Percentiles rank a stretch among this genome's conserved stretches.
Evolutionary conservation across 1,140 invertebrate species (phyloP).

Genomic region (Liolophura sinensis): DNA sequence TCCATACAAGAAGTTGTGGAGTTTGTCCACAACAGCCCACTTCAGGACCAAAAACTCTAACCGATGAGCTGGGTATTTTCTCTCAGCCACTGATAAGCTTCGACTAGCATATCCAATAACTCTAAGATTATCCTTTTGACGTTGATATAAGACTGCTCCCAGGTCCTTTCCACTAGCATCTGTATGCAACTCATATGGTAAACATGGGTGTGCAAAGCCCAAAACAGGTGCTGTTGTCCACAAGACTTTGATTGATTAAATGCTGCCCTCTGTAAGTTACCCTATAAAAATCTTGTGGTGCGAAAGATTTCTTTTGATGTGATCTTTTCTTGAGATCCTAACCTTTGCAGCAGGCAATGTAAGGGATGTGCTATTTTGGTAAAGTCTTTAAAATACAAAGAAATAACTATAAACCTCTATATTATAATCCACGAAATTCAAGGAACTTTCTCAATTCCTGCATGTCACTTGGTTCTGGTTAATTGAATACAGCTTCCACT

Average conservation of each 20-base stretch:
- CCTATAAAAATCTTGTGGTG: too few relatives aligned
- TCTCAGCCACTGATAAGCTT: slow-evolving; percentile 12
- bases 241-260: too few relatives aligned
- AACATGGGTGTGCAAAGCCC: too few relatives aligned
- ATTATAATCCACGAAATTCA: slow-evolving; percentile 36
- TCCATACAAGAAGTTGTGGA: slow-evolving; percentile 20
- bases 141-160: slow-evolving; percentile 35
- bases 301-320: too few relatives aligned
- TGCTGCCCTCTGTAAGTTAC: too few relatives aligned
- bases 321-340: too few relatives aligned
- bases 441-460: slow-evolving; percentile 44
- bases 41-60: slow-evolving; percentile 19
- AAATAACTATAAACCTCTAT: too few relatives aligned
- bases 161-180: slow-evolving; percentile 21
- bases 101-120: slow-evolving; percentile 27
- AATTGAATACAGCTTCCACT: slow-evolving; percentile 30
- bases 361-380: slow-evolving; percentile 19
- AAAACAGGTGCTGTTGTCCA: too few relatives aligned
- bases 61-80: slow-evolving; percentile 11
- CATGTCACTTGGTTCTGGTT: slow-evolving; percentile 42
- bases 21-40: slow-evolving; percentile 17
- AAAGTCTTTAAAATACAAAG: slow-evolving; percentile 36
- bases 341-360: too few relatives aligned
- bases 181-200: too few relatives aligned
- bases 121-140: slow-evolving; percentile 20